Evolutionary conservation across 2,888 invertebrate genomes (phyloP).

Genomic region (Drosophila leonis): DNA sequence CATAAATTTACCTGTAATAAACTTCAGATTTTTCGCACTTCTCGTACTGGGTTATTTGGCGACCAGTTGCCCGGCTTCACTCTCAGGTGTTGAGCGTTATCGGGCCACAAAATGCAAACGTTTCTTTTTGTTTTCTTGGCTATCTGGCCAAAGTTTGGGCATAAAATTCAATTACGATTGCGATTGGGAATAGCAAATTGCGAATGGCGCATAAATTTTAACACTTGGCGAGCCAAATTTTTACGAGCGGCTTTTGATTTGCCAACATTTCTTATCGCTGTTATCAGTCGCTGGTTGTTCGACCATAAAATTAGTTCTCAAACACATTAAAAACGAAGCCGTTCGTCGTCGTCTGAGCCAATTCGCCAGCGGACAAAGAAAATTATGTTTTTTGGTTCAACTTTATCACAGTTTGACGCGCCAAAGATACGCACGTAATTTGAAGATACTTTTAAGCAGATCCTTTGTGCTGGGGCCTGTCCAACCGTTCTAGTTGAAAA

Average conservation of each 20-base stretch:
- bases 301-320: conserved; percentile 64
- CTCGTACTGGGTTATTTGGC: background rate
- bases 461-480: conserved; percentile 10
- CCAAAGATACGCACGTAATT: conserved; percentile 22
- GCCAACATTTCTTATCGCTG: conserved; percentile 59
- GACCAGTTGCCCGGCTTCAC: conserved; percentile 28
- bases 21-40: conserved; percentile 13
- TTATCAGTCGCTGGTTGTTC: conserved; percentile 59
- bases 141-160: conserved; percentile 58
- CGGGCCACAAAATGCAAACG: conserved; percentile 33
- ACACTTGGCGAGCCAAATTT: conserved; percentile 54
- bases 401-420: conserved; percentile 21
- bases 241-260: conserved; percentile 57
- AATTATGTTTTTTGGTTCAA: conserved; percentile 1
- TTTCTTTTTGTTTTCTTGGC: conserved; percentile 14
- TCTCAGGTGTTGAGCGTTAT: conserved; percentile 47
- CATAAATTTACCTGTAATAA: conserved; percentile 51
- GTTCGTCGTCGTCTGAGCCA: conserved; percentile 30
- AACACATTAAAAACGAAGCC: conserved; percentile 62
- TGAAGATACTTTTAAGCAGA: conserved; percentile 7
- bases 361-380: conserved; percentile 30
- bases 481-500: conserved; percentile 72
- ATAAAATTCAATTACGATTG: conserved; percentile 78
- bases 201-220: conserved; percentile 61
- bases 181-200: conserved; percentile 13